phyloP scores from a whole-genome alignment of 1,140 invertebrate genomes.

The Triops cancriformis region DNA sequence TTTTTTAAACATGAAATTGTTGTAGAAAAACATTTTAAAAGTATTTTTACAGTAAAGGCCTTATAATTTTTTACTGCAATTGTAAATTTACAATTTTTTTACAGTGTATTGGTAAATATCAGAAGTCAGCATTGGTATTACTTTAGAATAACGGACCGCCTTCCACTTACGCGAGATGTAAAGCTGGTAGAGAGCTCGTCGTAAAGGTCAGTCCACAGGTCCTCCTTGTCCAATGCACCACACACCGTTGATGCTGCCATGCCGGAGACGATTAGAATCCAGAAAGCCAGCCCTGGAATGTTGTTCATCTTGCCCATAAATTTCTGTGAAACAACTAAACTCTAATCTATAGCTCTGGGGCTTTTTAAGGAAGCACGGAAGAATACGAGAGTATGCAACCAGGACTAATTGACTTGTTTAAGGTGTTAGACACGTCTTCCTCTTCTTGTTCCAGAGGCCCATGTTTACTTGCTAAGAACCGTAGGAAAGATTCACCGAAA shows the following conservation, averaged over 20 bases:
- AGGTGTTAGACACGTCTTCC: too few species aligned
- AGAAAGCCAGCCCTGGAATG: not conserved
- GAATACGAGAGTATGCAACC: too few species aligned
- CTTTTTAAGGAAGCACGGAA: not conserved
- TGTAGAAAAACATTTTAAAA: too few species aligned
- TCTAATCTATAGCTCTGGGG: not conserved
- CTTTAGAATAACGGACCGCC: not conserved
- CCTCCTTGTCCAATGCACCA: not conserved
- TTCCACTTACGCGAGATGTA: not conserved
- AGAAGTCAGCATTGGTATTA: not conserved
- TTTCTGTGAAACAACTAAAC: not conserved
- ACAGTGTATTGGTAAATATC: not conserved
- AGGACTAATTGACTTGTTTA: too few species aligned
- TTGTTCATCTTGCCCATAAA: not conserved
- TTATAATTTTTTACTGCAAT: too few species aligned
- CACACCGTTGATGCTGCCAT: not conserved
- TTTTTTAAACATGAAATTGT: too few species aligned
- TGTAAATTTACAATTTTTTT: too few species aligned
- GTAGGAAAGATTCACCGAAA: too few species aligned
- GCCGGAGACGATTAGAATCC: not conserved
- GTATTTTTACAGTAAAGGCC: too few species aligned
- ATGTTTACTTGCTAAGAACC: too few species aligned
- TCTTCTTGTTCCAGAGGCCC: too few species aligned
- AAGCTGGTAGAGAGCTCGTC: not conserved
- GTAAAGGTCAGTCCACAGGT: not conserved